phyloP scores from a whole-genome alignment of 37 sponge, comb jelly and placozoan genomes.

The Agelas oroides region DNA sequence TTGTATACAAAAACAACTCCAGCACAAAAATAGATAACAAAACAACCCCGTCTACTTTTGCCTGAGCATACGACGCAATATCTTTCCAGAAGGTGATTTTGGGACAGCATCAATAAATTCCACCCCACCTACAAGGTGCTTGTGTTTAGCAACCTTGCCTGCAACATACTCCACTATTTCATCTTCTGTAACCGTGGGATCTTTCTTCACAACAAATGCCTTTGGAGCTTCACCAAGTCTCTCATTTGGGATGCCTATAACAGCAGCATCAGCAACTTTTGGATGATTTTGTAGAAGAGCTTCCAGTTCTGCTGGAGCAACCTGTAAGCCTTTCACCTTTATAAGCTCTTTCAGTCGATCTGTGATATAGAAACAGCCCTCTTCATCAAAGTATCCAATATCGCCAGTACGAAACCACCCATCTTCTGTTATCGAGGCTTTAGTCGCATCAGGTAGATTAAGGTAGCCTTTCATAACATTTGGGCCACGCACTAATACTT shows the following conservation, averaged over 20 bases:
- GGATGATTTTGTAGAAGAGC: conserved; percentile 79
- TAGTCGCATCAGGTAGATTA: conserved; percentile 79
- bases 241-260: conserved; percentile 85
- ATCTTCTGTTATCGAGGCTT: conserved; percentile 62
- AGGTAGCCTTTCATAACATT: conserved; percentile 92
- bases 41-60: neutral
- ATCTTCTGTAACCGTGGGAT: conserved; percentile 54
- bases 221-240: conserved; percentile 85
- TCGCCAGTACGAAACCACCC: conserved; percentile 90
- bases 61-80: conserved; percentile 68
- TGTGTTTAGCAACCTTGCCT: conserved; percentile 69
- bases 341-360: conserved; percentile 94
- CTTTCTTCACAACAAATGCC: conserved; percentile 88
- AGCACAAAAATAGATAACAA: no score
- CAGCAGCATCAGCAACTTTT: conserved; percentile 86
- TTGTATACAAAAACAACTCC: neutral
- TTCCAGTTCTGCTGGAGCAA: conserved; percentile 95
- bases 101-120: conserved; percentile 80
- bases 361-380: conserved; percentile 84
- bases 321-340: conserved; percentile 93
- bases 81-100: conserved; percentile 91
- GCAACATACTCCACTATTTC: conserved; percentile 65
- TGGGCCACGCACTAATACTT: conserved; percentile 79
- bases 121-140: conserved; percentile 82
- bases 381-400: conserved; percentile 84